Conservation (phyloP, 2,113 vertebrate genomes). For the Gorsachius goisagi region DNA sequence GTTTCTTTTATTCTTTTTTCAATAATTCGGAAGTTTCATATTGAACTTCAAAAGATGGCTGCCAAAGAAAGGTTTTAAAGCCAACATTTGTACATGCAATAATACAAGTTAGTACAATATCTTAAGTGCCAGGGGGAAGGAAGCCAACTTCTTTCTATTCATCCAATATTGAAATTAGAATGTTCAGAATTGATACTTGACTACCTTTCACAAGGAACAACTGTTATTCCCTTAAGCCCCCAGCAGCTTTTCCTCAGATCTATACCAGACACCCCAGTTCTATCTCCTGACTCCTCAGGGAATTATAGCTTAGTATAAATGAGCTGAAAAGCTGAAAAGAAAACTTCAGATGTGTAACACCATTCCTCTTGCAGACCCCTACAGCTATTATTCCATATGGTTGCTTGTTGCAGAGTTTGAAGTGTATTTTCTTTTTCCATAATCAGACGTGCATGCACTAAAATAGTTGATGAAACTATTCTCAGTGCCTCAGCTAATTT, state of each 20-base stretch:
- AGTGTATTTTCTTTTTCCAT: neutral
- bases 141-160: neutral
- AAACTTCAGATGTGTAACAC: neutral
- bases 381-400: constrained; percentile 4
- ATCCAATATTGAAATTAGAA: constrained; percentile 14
- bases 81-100: neutral
- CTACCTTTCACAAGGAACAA: neutral
- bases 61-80: neutral
- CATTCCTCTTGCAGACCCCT: neutral
- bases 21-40: neutral
- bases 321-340: neutral
- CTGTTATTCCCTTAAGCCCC: neutral
- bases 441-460: neutral
- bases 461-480: neutral
- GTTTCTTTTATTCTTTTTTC: neutral
- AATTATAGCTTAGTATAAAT: neutral
- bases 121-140: neutral
- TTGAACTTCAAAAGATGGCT: neutral
- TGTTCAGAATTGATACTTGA: constrained; percentile 17
- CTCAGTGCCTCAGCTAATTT: neutral
- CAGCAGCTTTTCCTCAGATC: neutral
- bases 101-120: neutral
- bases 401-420: neutral
- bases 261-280: neutral
- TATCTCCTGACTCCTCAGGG: neutral